phyloP scores from a whole-genome alignment of 2,797 vertebrate species.

The Oreochromis grahami region DNA sequence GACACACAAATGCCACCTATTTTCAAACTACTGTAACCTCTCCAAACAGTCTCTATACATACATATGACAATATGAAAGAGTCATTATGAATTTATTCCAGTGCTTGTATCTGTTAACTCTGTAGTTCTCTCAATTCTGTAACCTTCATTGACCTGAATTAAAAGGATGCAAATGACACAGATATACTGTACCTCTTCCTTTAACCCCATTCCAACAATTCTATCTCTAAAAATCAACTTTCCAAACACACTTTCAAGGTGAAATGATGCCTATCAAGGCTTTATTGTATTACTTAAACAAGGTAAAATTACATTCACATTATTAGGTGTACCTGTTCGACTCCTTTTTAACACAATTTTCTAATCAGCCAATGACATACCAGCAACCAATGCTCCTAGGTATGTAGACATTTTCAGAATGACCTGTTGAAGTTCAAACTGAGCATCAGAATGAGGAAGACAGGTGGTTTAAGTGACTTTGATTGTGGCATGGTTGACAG shows the following conservation, averaged over 20 bases:
- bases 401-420: background rate
- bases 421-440: background rate
- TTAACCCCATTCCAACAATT: background rate
- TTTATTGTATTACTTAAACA: background rate
- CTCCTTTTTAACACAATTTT: background rate
- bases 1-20: slow-evolving; percentile 17
- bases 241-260: background rate
- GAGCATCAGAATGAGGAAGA: background rate
- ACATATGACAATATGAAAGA: background rate
- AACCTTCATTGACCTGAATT: slow-evolving; percentile 22
- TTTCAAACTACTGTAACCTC: background rate
- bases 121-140: background rate
- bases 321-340: background rate
- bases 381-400: fast-evolving
- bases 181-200: background rate
- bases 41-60: background rate
- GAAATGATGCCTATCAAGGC: background rate
- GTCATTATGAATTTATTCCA: background rate
- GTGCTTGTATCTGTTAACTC: background rate
- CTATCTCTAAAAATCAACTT: background rate
- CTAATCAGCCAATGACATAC: background rate
- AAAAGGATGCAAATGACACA: slow-evolving; percentile 1
- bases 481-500: background rate
- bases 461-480: background rate
- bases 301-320: background rate